Conservation (phyloP, 2,113 vertebrate species). For the Delphinapterus leucas region DNA sequence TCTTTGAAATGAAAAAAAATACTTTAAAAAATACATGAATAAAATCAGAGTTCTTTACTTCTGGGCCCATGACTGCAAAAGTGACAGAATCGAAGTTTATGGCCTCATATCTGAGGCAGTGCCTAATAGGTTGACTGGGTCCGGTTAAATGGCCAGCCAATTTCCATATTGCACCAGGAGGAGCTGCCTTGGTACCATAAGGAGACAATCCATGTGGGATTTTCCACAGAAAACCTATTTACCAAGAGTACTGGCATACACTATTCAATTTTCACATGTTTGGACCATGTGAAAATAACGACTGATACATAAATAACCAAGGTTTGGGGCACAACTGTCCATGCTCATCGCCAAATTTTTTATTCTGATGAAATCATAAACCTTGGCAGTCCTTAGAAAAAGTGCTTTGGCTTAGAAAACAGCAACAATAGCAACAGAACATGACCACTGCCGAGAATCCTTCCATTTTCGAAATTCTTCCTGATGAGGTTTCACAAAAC, state of each 20-base stretch:
- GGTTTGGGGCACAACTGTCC: not conserved
- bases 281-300: not conserved
- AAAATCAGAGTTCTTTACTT: not conserved
- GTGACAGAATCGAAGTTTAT: not conserved
- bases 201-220: not conserved
- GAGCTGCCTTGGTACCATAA: not conserved
- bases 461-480: not conserved
- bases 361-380: not conserved
- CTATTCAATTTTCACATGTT: not conserved
- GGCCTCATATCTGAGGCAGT: not conserved
- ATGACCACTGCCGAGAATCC: not conserved
- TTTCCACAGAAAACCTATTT: not conserved
- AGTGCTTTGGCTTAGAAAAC: not conserved
- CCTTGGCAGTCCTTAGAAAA: not conserved
- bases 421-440: not conserved
- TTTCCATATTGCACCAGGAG: not conserved
- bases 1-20: slow-evolving; percentile 3
- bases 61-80: not conserved
- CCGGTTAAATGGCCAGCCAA: not conserved
- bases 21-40: not conserved
- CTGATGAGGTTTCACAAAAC: not conserved
- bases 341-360: not conserved
- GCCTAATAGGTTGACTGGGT: not conserved
- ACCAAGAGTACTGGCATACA: not conserved
- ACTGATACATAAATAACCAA: not conserved